Conservation (phyloP, 2,113 vertebrate genomes). For the Telmatochromis sp. region DNA sequence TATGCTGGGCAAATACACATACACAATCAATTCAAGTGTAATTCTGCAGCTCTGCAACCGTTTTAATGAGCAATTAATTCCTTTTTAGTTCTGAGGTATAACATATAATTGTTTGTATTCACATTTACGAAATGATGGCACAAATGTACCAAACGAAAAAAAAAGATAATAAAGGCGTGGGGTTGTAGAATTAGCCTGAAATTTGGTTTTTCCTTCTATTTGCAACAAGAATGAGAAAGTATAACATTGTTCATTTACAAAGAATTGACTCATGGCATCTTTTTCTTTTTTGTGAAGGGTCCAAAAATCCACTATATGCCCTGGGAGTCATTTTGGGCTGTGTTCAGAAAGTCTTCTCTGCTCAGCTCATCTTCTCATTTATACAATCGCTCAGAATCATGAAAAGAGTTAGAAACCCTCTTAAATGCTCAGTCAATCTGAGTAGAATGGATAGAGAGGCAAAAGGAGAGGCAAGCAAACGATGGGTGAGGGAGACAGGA, state of each 20-base stretch:
- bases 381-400: conserved; percentile 16
- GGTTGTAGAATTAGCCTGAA: neutral
- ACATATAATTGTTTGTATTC: neutral
- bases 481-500: neutral
- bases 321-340: neutral
- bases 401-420: conserved; percentile 51
- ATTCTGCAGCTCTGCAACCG: neutral
- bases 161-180: neutral
- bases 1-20: neutral
- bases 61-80: neutral
- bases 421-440: conserved; percentile 50
- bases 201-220: neutral
- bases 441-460: conserved; percentile 34
- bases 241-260: neutral
- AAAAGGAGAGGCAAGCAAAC: conserved; percentile 19
- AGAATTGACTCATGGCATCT: neutral
- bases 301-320: neutral
- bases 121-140: neutral
- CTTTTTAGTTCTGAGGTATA: neutral
- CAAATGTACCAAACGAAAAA: neutral
- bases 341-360: neutral
- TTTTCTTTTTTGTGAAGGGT: neutral
- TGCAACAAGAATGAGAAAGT: neutral
- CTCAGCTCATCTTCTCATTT: conserved; percentile 7
- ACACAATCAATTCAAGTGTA: neutral